Evolutionary conservation across 1,140 invertebrate species (phyloP).

Genomic region (Battus philenor): DNA sequence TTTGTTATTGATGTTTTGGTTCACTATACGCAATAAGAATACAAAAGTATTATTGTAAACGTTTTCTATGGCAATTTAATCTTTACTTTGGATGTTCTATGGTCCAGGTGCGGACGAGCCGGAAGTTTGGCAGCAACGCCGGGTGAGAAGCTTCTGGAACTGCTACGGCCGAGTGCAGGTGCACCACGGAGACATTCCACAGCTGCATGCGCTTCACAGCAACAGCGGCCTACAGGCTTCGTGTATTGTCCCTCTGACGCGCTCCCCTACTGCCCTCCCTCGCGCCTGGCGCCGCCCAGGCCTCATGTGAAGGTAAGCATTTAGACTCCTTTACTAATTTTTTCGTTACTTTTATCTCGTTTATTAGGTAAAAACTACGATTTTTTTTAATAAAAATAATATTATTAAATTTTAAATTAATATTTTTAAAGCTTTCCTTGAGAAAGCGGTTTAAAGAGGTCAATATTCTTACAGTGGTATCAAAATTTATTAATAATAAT

Average conservation of each 20-base stretch:
- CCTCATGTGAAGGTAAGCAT: constrained; percentile 41
- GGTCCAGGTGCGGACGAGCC: constrained; percentile 66
- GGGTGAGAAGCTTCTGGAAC: constrained; percentile 60
- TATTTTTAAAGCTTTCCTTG: too few relatives aligned
- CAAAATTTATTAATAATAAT: too few relatives aligned
- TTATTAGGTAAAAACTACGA: too few relatives aligned
- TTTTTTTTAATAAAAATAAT: constrained; percentile 1
- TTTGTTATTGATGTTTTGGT: too few relatives aligned
- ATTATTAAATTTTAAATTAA: constrained; percentile 1
- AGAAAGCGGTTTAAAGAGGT: too few relatives aligned
- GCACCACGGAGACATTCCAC: constrained; percentile 65
- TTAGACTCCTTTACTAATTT: too few relatives aligned
- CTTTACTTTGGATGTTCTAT: too few relatives aligned
- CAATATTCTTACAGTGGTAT: too few relatives aligned
- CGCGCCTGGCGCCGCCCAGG: constrained; percentile 47
- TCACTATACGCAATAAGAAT: too few relatives aligned
- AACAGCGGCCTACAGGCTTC: constrained; percentile 50
- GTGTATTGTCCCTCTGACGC: constrained; percentile 72
- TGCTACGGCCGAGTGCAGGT: constrained; percentile 50
- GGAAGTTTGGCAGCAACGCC: constrained; percentile 67
- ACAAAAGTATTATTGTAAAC: too few relatives aligned
- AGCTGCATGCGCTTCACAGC: constrained; percentile 56
- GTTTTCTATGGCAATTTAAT: too few relatives aligned
- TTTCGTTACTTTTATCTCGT: too few relatives aligned
- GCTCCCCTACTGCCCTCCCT: constrained; percentile 70